phyloP scores from a whole-genome alignment of 2,888 invertebrate species.

The Arge pagana region DNA sequence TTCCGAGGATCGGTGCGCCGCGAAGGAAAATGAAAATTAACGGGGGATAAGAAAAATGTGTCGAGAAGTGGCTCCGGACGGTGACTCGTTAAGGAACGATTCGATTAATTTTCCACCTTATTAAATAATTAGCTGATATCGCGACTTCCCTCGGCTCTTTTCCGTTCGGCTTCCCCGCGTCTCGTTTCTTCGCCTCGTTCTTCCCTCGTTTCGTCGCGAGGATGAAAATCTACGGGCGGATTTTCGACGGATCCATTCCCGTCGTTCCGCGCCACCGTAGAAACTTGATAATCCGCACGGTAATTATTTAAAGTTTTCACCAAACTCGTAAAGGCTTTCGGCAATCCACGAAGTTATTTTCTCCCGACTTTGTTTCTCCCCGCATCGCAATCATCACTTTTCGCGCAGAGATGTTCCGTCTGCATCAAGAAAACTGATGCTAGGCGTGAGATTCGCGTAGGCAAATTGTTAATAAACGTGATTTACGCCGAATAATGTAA shows the following conservation, averaged over 20 bases:
- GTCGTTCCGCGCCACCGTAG: slow-evolving; percentile 14
- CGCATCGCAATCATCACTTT: too few species aligned
- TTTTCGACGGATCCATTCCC: too few species aligned
- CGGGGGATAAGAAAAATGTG: slow-evolving; percentile 12
- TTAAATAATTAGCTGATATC: slow-evolving; percentile 53
- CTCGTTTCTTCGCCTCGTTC: slow-evolving; percentile 2
- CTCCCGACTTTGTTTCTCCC: background rate
- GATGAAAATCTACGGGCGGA: too few species aligned
- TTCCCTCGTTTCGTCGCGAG: background rate
- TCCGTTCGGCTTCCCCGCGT: background rate
- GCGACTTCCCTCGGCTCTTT: slow-evolving; percentile 31
- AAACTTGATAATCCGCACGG: slow-evolving; percentile 44
- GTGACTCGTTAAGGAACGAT: slow-evolving; percentile 43
- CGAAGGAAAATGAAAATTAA: slow-evolving; percentile 21
- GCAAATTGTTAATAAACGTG: too few species aligned
- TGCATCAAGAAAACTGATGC: too few species aligned
- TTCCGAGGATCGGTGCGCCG: background rate
- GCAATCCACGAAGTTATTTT: background rate
- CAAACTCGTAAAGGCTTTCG: slow-evolving; percentile 18
- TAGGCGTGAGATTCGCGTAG: too few species aligned
- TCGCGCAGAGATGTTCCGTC: too few species aligned
- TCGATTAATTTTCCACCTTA: slow-evolving; percentile 52
- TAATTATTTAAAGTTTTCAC: slow-evolving; percentile 49
- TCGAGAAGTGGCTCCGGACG: slow-evolving; percentile 9
- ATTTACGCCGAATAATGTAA: too few species aligned